Percentiles rank a stretch among this genome's conserved stretches.
Evolutionary conservation across 2,113 vertebrate species (phyloP).

Genomic region (Haemorhous mexicanus): DNA sequence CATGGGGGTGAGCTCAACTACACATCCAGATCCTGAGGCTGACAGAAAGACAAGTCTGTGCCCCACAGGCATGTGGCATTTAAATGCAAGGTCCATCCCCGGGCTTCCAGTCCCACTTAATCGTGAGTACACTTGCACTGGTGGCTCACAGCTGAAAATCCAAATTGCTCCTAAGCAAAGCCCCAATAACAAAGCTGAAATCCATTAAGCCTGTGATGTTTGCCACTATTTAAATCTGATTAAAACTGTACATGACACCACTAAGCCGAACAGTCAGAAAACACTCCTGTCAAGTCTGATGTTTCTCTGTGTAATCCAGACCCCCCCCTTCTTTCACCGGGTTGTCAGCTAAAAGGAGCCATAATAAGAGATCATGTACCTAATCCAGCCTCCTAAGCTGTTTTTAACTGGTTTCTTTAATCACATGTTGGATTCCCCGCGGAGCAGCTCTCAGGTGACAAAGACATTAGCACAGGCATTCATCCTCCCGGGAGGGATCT

Average conservation of each 20-base stretch:
- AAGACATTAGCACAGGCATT: neutral
- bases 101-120: neutral
- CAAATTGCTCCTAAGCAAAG: conserved; percentile 60
- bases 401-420: conserved; percentile 53
- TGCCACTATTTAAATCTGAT: conserved; percentile 64
- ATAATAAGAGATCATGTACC: conserved; percentile 26
- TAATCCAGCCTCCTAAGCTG: conserved; percentile 54
- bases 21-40: neutral
- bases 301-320: conserved; percentile 27
- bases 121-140: neutral
- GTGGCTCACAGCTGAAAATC: conserved; percentile 47
- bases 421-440: neutral
- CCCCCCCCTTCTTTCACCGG: neutral
- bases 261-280: conserved; percentile 54
- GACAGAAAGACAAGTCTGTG: neutral
- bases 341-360: conserved; percentile 35
- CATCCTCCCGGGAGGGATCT: neutral
- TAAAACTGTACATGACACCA: conserved; percentile 53
- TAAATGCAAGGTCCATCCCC: neutral
- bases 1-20: neutral
- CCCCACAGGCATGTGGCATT: neutral
- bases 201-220: conserved; percentile 63
- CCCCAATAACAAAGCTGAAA: conserved; percentile 58
- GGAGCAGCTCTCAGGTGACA: conserved; percentile 40
- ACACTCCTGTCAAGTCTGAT: conserved; percentile 24